Evolutionary conservation across 2,113 vertebrate genomes (phyloP), one percentile per base, ranked within the genome.

Genomic region (Ovis canadensis): DNA sequence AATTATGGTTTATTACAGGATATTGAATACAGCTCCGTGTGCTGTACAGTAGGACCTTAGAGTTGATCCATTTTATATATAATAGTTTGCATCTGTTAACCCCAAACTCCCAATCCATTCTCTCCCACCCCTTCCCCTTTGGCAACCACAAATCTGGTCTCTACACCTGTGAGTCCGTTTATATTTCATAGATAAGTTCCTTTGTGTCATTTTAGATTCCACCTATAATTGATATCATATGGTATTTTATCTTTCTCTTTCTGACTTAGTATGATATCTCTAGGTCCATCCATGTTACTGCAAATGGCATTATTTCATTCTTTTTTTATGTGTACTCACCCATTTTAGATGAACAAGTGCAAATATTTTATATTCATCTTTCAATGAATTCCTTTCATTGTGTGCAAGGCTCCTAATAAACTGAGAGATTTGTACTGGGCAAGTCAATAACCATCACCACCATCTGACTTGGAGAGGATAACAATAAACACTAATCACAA

Each of bases 291-390:
- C 78, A 21, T 33, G 17, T 81, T 52, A 48, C 48, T 81, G 78
- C 29, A 81, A 52, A 81, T 52, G 29, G 48, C 31, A 33, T 33
- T 81, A 81, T 50, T 81, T 81, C 78, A 13, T 50, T 52, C 78
- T 52, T 52, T 33, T 33, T 81, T 81, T 12, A 33, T 4, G 78
- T 83, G 27, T 23, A 89, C 86, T 90, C 94, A 59, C 31, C 31
- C 29, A 11, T 81, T 97, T 91, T 91, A 92, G 54, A 90, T 87
- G 62, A 89, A 93, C 59, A 97, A 96, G 94, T 93, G 86, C 17
- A 89, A 87, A 92, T 54, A 59, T 27, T 97, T 93, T 96, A 40
- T 77, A 31, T 57, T 94, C 21, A 2, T 93, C 43, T 97, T 89
- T 95, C 78, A 59, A 1, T 59, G 36, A 90, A 31, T 93, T 92